These are phyloP conservation scores for Apis florea DNA, from an alignment of 1,140 invertebrate genomes.

Conservation along the genomic window DNA sequence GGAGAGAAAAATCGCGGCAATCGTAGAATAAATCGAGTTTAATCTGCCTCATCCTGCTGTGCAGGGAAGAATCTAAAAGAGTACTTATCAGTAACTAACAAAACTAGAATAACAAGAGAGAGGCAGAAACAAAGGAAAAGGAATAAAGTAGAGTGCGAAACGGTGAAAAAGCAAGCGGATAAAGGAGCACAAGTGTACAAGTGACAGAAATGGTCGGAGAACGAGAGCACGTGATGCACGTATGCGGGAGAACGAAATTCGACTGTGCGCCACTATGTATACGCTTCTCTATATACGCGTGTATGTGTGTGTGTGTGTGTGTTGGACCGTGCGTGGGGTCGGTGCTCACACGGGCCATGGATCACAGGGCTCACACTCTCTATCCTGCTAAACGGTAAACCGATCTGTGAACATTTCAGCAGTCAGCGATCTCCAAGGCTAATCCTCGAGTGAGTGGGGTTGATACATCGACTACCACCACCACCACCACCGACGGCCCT, in stretches of 20 bases:
- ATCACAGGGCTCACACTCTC: slow-evolving; percentile 75
- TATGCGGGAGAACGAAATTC: slow-evolving; percentile 36
- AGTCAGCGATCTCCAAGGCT: slow-evolving; percentile 80
- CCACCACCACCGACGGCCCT: neutral
- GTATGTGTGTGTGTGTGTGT: neutral
- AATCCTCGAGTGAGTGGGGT: slow-evolving; percentile 76
- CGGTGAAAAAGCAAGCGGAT: slow-evolving; percentile 35
- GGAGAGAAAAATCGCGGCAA: neutral
- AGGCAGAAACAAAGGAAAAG: neutral
- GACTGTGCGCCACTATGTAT: slow-evolving; percentile 12
- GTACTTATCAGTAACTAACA: neutral
- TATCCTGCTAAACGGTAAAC: slow-evolving; percentile 80
- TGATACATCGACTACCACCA: slow-evolving; percentile 66
- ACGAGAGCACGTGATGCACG: slow-evolving; percentile 22
- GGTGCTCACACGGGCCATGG: slow-evolving; percentile 65
- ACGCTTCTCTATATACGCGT: neutral
- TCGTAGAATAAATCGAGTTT: neutral
- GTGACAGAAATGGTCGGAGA: slow-evolving; percentile 61
- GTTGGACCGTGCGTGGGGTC: slow-evolving; percentile 22
- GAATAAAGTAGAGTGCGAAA: slow-evolving; percentile 21
- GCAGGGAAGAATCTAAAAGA: neutral
- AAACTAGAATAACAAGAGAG: slow-evolving; percentile 48
- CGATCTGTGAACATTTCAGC: slow-evolving; percentile 81
- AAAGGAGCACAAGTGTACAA: slow-evolving; percentile 47
- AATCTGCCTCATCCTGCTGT: neutral